phyloP scores from a whole-genome alignment of 1,140 invertebrate genomes.

The Caenorhabditis inopinata region DNA sequence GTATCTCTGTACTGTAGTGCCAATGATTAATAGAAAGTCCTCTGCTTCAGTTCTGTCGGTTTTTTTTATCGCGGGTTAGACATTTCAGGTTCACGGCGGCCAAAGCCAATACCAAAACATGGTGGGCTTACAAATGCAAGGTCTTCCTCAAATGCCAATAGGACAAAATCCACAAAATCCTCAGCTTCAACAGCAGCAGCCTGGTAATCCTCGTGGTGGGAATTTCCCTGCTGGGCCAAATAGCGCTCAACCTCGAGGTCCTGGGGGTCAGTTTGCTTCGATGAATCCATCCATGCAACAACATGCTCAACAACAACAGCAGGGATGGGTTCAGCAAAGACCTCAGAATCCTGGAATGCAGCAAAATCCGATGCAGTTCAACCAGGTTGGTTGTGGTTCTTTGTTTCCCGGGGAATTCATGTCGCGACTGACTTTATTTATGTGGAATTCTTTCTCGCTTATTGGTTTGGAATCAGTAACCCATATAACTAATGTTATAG shows the following conservation, averaged over 20 bases:
- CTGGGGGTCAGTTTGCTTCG: constrained; percentile 2
- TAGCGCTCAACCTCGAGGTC: background rate
- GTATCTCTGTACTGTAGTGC: background rate
- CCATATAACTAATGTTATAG: background rate
- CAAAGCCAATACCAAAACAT: background rate
- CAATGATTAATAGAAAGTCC: background rate
- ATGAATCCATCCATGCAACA: constrained; percentile 6
- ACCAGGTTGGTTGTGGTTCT: constrained; percentile 3
- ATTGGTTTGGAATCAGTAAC: background rate
- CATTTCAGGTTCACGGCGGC: background rate
- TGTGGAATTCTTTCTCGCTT: background rate
- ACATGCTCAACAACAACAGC: background rate
- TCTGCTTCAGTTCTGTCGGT: background rate
- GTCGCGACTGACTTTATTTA: background rate
- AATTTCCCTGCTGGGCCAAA: background rate
- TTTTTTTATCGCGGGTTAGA: background rate
- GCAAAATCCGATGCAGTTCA: background rate
- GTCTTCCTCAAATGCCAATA: background rate
- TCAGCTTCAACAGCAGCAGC: background rate
- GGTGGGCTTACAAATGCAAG: background rate
- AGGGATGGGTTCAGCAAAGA: background rate
- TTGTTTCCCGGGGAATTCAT: background rate
- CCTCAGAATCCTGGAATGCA: background rate
- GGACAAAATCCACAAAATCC: background rate
- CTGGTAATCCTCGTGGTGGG: background rate